Conservation (phyloP, 1,140 invertebrate genomes). For the Drosophila parvula region DNA sequence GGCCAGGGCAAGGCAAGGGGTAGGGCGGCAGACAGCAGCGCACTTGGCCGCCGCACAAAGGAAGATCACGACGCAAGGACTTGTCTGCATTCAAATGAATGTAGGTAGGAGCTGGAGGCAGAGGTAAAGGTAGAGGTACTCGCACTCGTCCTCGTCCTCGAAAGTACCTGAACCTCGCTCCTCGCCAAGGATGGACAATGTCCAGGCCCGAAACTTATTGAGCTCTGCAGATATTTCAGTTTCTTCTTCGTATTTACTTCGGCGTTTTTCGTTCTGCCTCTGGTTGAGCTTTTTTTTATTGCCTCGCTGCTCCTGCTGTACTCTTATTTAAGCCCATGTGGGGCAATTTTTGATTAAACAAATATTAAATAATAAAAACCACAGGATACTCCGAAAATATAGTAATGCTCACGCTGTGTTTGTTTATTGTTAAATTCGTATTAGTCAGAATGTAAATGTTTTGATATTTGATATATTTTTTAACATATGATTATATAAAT, state of each 20-base stretch:
- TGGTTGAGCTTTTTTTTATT: slow-evolving; percentile 18
- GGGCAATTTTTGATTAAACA: neutral
- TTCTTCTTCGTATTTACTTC: slow-evolving; percentile 19
- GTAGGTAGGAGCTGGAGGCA: slow-evolving; percentile 53
- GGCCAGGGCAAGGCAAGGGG: slow-evolving; percentile 16
- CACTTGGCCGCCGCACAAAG: slow-evolving; percentile 79
- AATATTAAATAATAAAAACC: no score
- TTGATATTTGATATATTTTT: no score
- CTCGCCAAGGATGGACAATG: slow-evolving; percentile 74
- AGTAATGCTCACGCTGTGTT: no score
- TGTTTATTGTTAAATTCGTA: no score
- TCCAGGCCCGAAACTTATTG: slow-evolving; percentile 76
- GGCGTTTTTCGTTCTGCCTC: slow-evolving; percentile 7
- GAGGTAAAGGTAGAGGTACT: slow-evolving; percentile 37
- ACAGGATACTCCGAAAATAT: no score
- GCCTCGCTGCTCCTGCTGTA: slow-evolving; percentile 47
- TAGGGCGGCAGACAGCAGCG: slow-evolving; percentile 62
- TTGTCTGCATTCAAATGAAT: slow-evolving; percentile 82
- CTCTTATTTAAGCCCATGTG: neutral
- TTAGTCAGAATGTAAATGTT: no score
- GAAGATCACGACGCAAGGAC: slow-evolving; percentile 77
- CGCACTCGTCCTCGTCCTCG: slow-evolving; percentile 54
- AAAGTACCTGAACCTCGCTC: slow-evolving; percentile 78
- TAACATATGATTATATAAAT: no score
- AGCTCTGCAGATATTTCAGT: slow-evolving; percentile 58